Conservation (phyloP, 2,113 vertebrate genomes). For the Callipepla californica region DNA sequence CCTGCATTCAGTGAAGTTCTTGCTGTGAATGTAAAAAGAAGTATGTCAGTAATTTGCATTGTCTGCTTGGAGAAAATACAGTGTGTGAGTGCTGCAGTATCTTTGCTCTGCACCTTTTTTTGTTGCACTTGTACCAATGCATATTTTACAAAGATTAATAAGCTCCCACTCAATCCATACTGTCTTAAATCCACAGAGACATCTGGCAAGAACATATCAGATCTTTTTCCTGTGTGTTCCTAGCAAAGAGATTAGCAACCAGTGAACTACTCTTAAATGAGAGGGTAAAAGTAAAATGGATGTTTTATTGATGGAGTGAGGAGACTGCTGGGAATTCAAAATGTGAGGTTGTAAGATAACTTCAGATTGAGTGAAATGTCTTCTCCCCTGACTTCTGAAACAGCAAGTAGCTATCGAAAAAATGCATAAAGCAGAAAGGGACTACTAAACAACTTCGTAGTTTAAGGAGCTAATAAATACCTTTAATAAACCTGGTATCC, state of each 20-base stretch:
- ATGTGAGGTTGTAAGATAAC: background rate
- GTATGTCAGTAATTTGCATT: conserved; percentile 20
- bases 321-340: conserved; percentile 13
- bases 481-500: background rate
- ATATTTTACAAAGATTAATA: conserved; percentile 56
- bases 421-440: background rate
- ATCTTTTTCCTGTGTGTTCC: background rate
- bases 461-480: background rate
- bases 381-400: background rate
- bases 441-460: background rate
- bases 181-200: background rate
- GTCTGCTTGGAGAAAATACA: conserved; percentile 48
- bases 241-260: conserved; percentile 22
- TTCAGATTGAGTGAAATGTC: background rate
- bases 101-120: conserved; percentile 37
- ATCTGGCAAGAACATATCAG: background rate
- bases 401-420: background rate
- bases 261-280: background rate
- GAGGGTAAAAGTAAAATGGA: background rate
- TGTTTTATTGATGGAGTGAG: conserved; percentile 1
- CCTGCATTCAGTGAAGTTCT: conserved; percentile 20
- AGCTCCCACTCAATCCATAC: conserved; percentile 7
- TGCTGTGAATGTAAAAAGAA: conserved; percentile 29
- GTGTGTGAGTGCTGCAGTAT: conserved; percentile 35
- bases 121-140: conserved; percentile 22